phyloP scores from a whole-genome alignment of 2,797 vertebrate species.

The Cygnus olor region DNA sequence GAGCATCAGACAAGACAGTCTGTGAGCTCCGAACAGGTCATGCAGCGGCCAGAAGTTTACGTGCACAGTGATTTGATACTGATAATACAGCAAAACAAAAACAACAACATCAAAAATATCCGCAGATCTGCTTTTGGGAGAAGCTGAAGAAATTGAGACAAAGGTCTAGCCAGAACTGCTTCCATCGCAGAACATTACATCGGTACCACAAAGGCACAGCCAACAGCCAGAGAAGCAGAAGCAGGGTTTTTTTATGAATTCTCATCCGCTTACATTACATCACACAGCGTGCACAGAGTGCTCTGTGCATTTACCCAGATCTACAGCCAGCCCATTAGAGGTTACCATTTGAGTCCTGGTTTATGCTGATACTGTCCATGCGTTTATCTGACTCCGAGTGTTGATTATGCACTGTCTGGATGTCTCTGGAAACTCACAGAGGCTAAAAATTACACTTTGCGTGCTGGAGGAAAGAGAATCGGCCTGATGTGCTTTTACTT shows the following conservation, averaged over 20 bases:
- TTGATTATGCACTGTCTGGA: slow-evolving; percentile 4
- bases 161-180: not conserved
- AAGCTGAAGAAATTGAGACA: not conserved
- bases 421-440: not conserved
- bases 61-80: not conserved
- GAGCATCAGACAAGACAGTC: not conserved
- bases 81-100: not conserved
- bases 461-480: not conserved
- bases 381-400: not conserved
- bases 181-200: not conserved
- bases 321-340: slow-evolving; percentile 9
- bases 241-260: not conserved
- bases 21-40: not conserved
- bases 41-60: not conserved
- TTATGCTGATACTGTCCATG: slow-evolving; percentile 18
- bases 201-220: not conserved
- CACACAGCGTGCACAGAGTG: not conserved
- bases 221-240: not conserved
- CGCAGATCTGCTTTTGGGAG: not conserved
- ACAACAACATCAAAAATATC: not conserved
- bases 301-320: slow-evolving; percentile 1
- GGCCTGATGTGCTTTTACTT: not conserved
- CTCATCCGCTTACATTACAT: not conserved
- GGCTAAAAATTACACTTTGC: not conserved
- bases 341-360: slow-evolving; percentile 15